phyloP scores from a whole-genome alignment of 2,113 vertebrate genomes.

The Toxostoma redivivum region DNA sequence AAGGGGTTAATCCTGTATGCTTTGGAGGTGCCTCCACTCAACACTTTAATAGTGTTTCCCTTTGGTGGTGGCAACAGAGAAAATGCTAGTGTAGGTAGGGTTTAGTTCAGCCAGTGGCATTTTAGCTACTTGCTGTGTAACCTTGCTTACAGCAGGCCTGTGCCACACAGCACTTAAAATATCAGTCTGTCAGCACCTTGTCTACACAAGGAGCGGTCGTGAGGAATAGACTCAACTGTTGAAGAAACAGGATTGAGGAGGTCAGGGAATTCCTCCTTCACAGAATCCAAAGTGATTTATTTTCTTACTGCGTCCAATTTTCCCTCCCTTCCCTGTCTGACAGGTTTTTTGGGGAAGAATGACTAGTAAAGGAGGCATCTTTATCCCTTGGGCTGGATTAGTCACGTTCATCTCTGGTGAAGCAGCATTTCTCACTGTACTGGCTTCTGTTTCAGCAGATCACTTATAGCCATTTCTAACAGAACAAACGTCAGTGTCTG shows the following conservation, averaged over 20 bases:
- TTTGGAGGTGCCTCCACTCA: background rate
- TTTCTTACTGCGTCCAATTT: slow-evolving; percentile 52
- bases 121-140: slow-evolving; percentile 48
- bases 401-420: background rate
- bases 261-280: slow-evolving; percentile 65
- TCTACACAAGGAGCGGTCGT: slow-evolving; percentile 19
- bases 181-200: slow-evolving; percentile 57
- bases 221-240: slow-evolving; percentile 58
- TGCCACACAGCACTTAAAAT: slow-evolving; percentile 56
- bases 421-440: slow-evolving; percentile 32
- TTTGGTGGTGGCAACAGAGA: slow-evolving; percentile 6
- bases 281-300: slow-evolving; percentile 58
- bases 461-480: slow-evolving; percentile 29
- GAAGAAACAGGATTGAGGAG: slow-evolving; percentile 58
- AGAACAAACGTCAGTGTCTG: slow-evolving; percentile 4
- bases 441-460: slow-evolving; percentile 3
- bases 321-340: slow-evolving; percentile 32
- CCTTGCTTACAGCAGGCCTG: slow-evolving; percentile 57
- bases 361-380: slow-evolving; percentile 52
- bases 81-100: slow-evolving; percentile 43
- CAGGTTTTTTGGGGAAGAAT: slow-evolving; percentile 49
- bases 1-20: background rate
- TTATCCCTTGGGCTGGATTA: slow-evolving; percentile 57
- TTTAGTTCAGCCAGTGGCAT: slow-evolving; percentile 21
- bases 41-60: background rate